Base-by-base conservation (phyloP, 2,888 invertebrate species). In the Callinectes sapidus region DNA sequence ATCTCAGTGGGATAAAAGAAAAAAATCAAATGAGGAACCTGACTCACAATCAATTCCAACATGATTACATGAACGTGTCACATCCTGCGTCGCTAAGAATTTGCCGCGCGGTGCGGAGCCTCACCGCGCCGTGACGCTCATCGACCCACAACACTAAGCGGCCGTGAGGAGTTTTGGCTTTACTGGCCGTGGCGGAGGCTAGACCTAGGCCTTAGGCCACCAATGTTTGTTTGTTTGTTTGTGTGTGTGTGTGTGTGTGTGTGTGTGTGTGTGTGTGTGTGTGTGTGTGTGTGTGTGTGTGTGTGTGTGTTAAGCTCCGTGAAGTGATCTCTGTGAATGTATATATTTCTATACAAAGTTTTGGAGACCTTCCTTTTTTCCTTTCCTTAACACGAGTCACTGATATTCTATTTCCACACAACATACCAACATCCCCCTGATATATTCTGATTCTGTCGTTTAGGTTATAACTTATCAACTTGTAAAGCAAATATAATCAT, bases 21-120 rank as follows among this genome's bases (percentile, higher is more conserved):
- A 81, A 81, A 35, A 81, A 81, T 81, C 81, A 35, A 35, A 81
- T 81, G 81, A 81, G 81, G 81, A 81, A 81, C 81, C 81, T 16
- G 81, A 81, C 81, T 81, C 81, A 81, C 81, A 81, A 81, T 81
- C 35, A 81, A 35, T 81, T 81, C 81, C 10, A 81, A 18, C 35
- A 81, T 81, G 81, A 81, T 81, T 81, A 81, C 81, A 81, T 35
- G 81, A 81, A 14, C 35, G 81, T 35, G 81, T 81, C 81, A n/a
- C 71, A 5, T 81, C 81, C 13, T n/a, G 81, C 81, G 13, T 28
- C 81, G 35, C 81, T 28, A 35, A 32, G 35, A 32, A 32, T 14
- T 35, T 16, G 71, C n/a, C 71, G n/a, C 71, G n/a, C 23, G 71
- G 28, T 13, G 71, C 10, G 28, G n/a, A n/a, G n/a, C n/a, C n/a